Evolutionary conservation across 2,113 vertebrate species (phyloP), one percentile per base, ranked within the genome.

Genomic region (Dasyurus viverrinus): DNA sequence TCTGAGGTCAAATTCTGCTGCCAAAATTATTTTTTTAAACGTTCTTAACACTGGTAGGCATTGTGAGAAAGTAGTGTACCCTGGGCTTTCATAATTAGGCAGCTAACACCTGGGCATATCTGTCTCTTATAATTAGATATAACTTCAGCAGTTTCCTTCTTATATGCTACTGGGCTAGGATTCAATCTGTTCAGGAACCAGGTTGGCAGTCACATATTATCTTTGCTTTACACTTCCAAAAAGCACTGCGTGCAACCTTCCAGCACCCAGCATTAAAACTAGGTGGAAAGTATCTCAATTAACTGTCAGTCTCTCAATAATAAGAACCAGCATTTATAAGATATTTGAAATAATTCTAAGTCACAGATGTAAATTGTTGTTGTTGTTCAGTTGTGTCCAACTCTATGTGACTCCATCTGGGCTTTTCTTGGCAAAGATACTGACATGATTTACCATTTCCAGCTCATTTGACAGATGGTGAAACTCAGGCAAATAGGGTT

Each of bases 31-130:
- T 93, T 93, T 97, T 76, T 94, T 90, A 94, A 36, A 48, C 57
- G 12, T 96, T 95, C 93, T 91, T 93, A 95, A 93, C 93, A 53
- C 46, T 1, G 92, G 47, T 27, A 0, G 3, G 90, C 26, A 96
- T 92, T 92, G 30, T 30, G 92, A 93, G 95, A 97, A 92, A 19
- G 0, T 2, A n/a, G 10, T n/a, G 55, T 36, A 92, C 92, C 89
- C 95, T 95, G 96, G 54, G 94, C 93, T 96, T 97, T 94, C 60
- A 26, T 96, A 91, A 96, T 95, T 92, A 95, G 94, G 89, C 90
- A 53, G 95, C 94, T 53, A 0, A 0, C 97, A 97, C 96, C 97
- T 94, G 93, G 96, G 96, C 89, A 42, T 53, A 89, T 93, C 48
- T 5, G 0, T 90, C 95, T 94, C 91, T 3, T 19, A 54, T 93